phyloP scores from a whole-genome alignment of 2,797 vertebrate genomes.

The Cyclura pinguis region DNA sequence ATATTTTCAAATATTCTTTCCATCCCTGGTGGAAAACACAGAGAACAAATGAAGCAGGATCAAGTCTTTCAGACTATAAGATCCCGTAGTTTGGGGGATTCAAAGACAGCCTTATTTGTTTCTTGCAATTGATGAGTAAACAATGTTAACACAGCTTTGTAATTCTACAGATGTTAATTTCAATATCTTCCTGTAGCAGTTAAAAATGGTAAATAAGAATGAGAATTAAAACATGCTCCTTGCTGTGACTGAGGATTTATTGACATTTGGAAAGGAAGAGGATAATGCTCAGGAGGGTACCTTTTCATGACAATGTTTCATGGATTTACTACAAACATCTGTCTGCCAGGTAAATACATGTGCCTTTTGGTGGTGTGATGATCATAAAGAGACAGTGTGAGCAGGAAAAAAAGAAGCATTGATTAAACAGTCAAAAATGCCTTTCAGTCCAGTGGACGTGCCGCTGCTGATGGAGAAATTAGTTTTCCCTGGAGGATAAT shows the following conservation, averaged over 20 bases:
- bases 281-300: constrained; percentile 66
- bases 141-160: constrained; percentile 34
- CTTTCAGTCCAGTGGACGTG: not conserved
- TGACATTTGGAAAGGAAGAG: constrained; percentile 60
- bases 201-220: constrained; percentile 49
- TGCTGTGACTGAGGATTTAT: constrained; percentile 68
- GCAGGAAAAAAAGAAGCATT: constrained; percentile 35
- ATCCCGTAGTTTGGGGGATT: constrained; percentile 31
- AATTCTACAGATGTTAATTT: not conserved
- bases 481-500: constrained; percentile 51
- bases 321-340: constrained; percentile 77
- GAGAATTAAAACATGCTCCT: constrained; percentile 63
- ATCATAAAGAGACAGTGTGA: constrained; percentile 35
- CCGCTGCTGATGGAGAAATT: constrained; percentile 51
- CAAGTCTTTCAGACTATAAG: constrained; percentile 14
- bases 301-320: constrained; percentile 61
- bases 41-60: not conserved
- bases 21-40: not conserved
- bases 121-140: constrained; percentile 9
- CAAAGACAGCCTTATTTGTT: constrained; percentile 15
- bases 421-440: not conserved
- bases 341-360: constrained; percentile 46
- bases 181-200: constrained; percentile 54
- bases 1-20: too few relatives aligned
- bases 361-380: constrained; percentile 36